Percentiles rank a stretch among this genome's conserved stretches.
Evolutionary conservation across 2,113 vertebrate genomes (phyloP).

Genomic region (Sciurus niger): DNA sequence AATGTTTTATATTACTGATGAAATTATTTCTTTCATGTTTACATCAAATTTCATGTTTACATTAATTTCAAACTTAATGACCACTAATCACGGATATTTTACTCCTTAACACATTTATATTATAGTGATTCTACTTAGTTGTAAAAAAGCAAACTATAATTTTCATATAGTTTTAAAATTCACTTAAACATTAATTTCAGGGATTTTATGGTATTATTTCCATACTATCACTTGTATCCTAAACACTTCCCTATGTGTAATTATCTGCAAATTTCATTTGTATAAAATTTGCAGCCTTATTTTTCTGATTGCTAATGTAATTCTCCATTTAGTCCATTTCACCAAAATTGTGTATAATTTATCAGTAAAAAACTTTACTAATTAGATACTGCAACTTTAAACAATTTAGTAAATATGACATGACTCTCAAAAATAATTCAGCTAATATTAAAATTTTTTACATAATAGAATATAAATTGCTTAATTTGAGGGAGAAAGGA

Average conservation of each 20-base stretch:
- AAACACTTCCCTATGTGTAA: background rate
- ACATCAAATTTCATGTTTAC: background rate
- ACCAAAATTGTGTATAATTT: background rate
- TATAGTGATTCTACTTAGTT: background rate
- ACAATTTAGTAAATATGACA: background rate
- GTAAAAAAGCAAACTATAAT: background rate
- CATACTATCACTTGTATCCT: background rate
- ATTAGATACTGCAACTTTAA: background rate
- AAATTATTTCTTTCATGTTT: background rate
- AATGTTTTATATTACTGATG: background rate
- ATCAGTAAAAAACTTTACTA: background rate
- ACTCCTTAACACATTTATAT: background rate
- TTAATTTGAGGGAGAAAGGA: background rate
- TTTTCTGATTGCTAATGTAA: background rate
- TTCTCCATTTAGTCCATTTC: background rate
- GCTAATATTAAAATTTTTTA: background rate
- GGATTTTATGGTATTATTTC: background rate
- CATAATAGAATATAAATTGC: background rate
- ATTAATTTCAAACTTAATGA: background rate
- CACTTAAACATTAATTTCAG: background rate
- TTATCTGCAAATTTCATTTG: background rate
- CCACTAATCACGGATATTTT: background rate
- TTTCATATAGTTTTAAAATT: background rate
- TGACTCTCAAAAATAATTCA: background rate
- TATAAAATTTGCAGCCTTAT: background rate